A percentile compares a stretch with the other conserved stretches of the same genome.
phyloP scores from a whole-genome alignment of 2,113 vertebrate genomes.

The Glareola pratincola region DNA sequence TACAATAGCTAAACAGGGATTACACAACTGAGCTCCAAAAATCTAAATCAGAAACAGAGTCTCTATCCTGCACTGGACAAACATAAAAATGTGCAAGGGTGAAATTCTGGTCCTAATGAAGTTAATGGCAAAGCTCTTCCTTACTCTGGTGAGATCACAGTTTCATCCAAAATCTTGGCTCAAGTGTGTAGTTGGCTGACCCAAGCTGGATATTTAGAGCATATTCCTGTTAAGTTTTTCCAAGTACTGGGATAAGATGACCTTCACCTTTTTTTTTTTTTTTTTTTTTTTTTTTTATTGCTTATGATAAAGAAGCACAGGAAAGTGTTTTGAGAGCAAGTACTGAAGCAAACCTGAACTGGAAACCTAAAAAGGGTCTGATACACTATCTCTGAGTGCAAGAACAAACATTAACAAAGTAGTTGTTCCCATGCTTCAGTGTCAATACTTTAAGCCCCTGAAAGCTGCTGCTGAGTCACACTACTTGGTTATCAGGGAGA shows the following conservation, averaged over 20 bases:
- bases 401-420: background rate
- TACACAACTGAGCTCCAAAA: conserved; percentile 7
- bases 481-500: background rate
- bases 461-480: background rate
- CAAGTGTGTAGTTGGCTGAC: background rate
- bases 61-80: background rate
- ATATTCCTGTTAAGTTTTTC: background rate
- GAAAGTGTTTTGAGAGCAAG: background rate
- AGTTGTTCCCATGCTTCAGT: background rate
- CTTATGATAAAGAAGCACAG: background rate
- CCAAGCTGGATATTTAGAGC: background rate
- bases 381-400: background rate
- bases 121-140: background rate
- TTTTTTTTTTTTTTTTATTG: background rate
- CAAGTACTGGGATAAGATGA: background rate
- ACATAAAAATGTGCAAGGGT: background rate
- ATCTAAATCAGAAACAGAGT: conserved; percentile 41
- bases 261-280: background rate
- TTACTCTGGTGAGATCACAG: background rate
- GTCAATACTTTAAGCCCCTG: background rate
- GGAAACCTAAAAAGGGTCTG: background rate
- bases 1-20: background rate
- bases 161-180: background rate
- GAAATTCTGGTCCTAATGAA: conserved; percentile 31
- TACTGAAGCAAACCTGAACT: background rate